Evolutionary conservation across 2,888 invertebrate species (phyloP), one percentile per base, ranked within the genome.

Genomic region (Noctua janthe): DNA sequence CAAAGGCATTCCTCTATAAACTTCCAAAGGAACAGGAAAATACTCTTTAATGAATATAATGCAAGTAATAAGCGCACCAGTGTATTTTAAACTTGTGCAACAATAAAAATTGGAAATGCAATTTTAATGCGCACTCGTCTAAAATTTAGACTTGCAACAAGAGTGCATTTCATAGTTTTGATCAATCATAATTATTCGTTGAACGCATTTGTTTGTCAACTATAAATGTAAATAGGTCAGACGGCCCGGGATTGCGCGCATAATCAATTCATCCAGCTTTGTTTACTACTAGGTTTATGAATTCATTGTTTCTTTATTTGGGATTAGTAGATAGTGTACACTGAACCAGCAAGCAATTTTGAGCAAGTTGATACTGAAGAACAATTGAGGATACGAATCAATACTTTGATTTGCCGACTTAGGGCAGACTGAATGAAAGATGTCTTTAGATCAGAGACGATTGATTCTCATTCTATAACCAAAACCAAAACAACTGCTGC

Each of bases 221-320:
- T 83, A 79, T 80, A 87, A 88, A 78, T 78, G 74, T 76, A 86
- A 82, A 80, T 80, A 78, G 88, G 85, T 80, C 87, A 81, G 80
- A 78, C 78, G 64, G 71, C 54, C 62, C 43, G 76, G 80, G 80
- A 74, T 86, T 66, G 86, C 59, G 77, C 85, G 71, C 86, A 88
- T 78, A 73, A 78, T 79, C 72, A 64, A 87, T 87, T 84, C 54
- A 73, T 74, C 59, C 64, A 56, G 62, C 66, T 69, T 23, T 62
- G 35, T 66, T 1, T 11, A 69, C 71, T 86, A 39, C 59, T 66
- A 51, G 15, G n/a, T 72, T 70, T 76, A 76, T 67, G 20, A 74
- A 80, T 76, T 69, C 35, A 70, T 74, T 84, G 74, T 54, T 70
- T 72, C 74, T 20, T 66, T 67, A 20, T 72, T 75, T 62, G 15